phyloP scores from a whole-genome alignment of 2,797 vertebrate species.

The Enteromius radiatus region DNA sequence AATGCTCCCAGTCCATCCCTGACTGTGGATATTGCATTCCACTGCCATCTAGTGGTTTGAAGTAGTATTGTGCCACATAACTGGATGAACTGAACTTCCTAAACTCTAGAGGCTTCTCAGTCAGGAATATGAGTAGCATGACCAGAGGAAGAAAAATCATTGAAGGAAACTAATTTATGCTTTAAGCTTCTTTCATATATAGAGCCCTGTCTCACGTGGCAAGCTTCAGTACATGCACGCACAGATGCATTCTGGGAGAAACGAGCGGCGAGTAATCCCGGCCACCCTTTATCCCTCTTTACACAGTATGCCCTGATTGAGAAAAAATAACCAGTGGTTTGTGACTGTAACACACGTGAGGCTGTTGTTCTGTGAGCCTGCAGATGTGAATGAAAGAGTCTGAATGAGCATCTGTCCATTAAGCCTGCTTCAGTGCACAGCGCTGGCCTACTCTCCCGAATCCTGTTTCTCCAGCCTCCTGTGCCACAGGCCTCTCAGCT shows the following conservation, averaged over 20 bases:
- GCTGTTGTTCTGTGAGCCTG: slow-evolving; percentile 41
- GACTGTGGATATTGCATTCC: slow-evolving; percentile 7
- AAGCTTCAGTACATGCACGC: neutral
- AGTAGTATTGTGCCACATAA: slow-evolving; percentile 50
- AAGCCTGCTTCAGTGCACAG: slow-evolving; percentile 32
- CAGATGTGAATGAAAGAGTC: slow-evolving; percentile 72
- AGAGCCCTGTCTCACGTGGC: slow-evolving; percentile 42
- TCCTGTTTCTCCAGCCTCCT: slow-evolving; percentile 3
- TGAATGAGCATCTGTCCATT: slow-evolving; percentile 73
- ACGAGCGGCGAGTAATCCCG: slow-evolving; percentile 28
- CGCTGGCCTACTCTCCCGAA: slow-evolving; percentile 27
- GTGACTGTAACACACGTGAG: slow-evolving; percentile 66
- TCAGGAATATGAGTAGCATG: slow-evolving; percentile 44
- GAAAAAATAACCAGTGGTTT: slow-evolving; percentile 65
- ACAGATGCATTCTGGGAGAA: slow-evolving; percentile 44
- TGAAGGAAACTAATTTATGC: slow-evolving; percentile 57
- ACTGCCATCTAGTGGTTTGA: slow-evolving; percentile 56
- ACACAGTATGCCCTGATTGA: slow-evolving; percentile 72
- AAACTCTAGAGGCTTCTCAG: slow-evolving; percentile 51
- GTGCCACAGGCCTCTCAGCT: neutral
- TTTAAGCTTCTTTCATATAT: slow-evolving; percentile 61
- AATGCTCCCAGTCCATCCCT: neutral
- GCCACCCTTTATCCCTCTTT: slow-evolving; percentile 67
- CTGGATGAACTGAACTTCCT: slow-evolving; percentile 50
- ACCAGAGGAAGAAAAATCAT: slow-evolving; percentile 24